Evolutionary conservation across 2,888 invertebrate genomes (phyloP), one percentile per base, ranked within the genome.

Genomic region (Scelioninae gen. 1): DNA sequence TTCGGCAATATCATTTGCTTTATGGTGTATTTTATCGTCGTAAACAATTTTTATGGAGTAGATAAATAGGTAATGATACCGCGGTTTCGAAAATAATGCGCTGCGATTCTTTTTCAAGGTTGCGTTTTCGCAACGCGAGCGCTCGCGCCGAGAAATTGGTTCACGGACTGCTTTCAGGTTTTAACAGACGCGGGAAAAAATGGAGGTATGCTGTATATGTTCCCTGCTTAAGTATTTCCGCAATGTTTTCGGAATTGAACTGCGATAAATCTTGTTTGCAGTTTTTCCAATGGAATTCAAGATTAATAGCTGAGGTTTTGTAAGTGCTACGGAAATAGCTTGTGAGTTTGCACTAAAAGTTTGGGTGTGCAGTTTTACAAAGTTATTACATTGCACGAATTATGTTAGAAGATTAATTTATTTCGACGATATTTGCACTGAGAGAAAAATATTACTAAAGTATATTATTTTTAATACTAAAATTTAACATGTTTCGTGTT

Each of bases 171-270:
- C n/a, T 60, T 49, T 71, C 51, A 11, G 58, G 15, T 29, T 16
- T 6, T 5, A n/a, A 34, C 6, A 15, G 15, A 11, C 13, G 29
- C 2, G 10, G 38, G 11, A 45, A 53, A 72, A 72, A 72, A 62
- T 53, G 31, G 51, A 51, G 51, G 47, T 49, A 71, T 47, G 60
- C 40, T n/a, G 71, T n/a, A n/a, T 38, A 51, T 32, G 60, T 45
- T 60, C 45, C 15, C 8, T 15, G 38, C 51, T n/a, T 60, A 71
- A 60, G 60, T 51, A 71, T 71, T 71, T 71, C 71, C 71, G 71
- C 71, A 60, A 71, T 71, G 71, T 71, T 71, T 60, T 71, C 40
- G 60, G 60, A 71, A 71, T 71, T 60, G 71, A 71, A 71, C 51
- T 49, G 60, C 71, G 51, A 71, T 71, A 71, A 60, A 71, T 71